Evolutionary conservation across 2,113 vertebrate species (phyloP).

Genomic region (Saccopteryx bilineata): DNA sequence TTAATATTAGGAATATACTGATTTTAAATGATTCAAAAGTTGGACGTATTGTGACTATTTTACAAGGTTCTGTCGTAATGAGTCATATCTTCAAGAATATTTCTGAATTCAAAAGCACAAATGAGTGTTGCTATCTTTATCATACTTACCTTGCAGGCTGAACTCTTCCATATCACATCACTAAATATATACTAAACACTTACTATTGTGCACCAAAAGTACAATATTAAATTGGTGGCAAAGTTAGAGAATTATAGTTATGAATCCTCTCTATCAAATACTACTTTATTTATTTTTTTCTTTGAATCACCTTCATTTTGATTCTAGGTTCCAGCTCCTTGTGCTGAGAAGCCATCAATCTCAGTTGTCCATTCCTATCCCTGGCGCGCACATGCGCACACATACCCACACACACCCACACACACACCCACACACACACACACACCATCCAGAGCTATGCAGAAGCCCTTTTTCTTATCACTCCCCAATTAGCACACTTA

Average conservation of each 20-base stretch:
- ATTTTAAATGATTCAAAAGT: not conserved
- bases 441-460: not conserved
- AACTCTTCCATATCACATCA: not conserved
- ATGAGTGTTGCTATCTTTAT: not conserved
- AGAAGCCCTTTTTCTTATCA: not conserved
- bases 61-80: not conserved
- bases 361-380: not conserved
- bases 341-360: not conserved
- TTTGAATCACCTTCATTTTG: not conserved
- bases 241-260: not conserved
- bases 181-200: not conserved
- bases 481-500: not conserved
- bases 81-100: not conserved
- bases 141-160: not conserved
- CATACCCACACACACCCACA: too few relatives aligned
- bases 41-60: not conserved
- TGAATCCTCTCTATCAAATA: not conserved
- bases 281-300: not conserved
- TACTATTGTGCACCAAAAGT: not conserved
- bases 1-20: slow-evolving; percentile 28
- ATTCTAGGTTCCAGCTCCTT: not conserved
- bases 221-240: not conserved
- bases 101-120: not conserved
- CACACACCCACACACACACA: too few relatives aligned
- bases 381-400: not conserved